Conservation (phyloP, 2,888 invertebrate genomes). For the Erebia aethiops region DNA sequence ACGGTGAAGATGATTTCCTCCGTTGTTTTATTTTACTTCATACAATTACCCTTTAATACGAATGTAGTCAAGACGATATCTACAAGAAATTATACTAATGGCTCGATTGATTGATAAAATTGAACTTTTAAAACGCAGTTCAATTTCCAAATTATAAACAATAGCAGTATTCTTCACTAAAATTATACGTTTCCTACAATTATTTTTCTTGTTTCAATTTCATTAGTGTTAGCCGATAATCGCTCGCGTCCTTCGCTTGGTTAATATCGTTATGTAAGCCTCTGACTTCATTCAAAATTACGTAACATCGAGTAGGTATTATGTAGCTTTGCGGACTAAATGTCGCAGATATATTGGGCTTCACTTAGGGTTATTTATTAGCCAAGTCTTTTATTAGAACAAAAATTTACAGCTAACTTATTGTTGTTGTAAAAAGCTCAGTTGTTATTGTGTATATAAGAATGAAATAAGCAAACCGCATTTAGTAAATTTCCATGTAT, state of each 20-base stretch:
- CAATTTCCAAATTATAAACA: no score
- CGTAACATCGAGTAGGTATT: conserved; percentile 55
- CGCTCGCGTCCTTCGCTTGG: conserved; percentile 53
- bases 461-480: not conserved
- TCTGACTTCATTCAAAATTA: conserved; percentile 62
- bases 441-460: no score
- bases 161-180: not conserved
- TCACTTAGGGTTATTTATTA: conserved; percentile 45
- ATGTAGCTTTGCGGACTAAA: conserved; percentile 60
- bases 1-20: not conserved
- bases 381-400: no score
- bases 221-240: conserved; percentile 28
- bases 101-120: no score
- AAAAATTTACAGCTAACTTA: no score
- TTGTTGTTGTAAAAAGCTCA: no score
- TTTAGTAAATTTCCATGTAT: not conserved
- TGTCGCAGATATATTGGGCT: conserved; percentile 60
- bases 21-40: not conserved
- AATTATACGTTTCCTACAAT: not conserved
- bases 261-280: conserved; percentile 58
- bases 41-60: not conserved
- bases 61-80: no score
- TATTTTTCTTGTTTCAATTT: conserved; percentile 25
- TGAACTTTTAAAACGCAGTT: no score
- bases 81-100: no score